A percentile compares a stretch with the other conserved stretches of the same genome.
Evolutionary conservation across 2,113 vertebrate genomes (phyloP).

Genomic region (Kryptolebias marmoratus): DNA sequence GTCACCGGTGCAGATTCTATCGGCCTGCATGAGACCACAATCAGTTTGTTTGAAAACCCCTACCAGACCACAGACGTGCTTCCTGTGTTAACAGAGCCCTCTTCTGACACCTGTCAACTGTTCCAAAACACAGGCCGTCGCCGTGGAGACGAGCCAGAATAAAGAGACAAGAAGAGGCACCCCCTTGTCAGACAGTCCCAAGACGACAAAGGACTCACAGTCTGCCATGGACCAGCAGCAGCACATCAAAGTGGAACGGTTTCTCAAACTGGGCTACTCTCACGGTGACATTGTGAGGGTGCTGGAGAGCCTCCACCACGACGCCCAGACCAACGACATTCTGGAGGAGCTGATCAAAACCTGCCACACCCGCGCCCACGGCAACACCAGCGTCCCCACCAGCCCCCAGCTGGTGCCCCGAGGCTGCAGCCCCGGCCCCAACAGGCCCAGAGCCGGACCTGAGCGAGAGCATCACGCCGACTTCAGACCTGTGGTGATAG

Average conservation of each 20-base stretch:
- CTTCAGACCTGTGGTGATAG: conserved; percentile 88
- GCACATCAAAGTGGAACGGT: conserved; percentile 86
- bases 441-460: neutral
- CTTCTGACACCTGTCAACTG: conserved; percentile 56
- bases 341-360: conserved; percentile 90
- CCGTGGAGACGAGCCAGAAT: conserved; percentile 67
- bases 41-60: conserved; percentile 58
- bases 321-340: conserved; percentile 90
- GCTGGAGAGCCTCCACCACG: conserved; percentile 83
- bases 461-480: conserved; percentile 25
- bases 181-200: conserved; percentile 24
- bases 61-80: conserved; percentile 43
- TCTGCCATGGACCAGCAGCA: conserved; percentile 74
- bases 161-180: conserved; percentile 56
- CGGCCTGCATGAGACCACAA: conserved; percentile 22
- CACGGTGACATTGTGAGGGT: conserved; percentile 84
- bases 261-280: conserved; percentile 88
- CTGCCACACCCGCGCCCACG: conserved; percentile 74
- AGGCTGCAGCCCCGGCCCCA: conserved; percentile 65
- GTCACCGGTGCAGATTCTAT: conserved; percentile 35
- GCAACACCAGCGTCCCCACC: conserved; percentile 50
- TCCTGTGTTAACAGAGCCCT: conserved; percentile 67
- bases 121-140: conserved; percentile 60
- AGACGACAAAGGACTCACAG: conserved; percentile 5
- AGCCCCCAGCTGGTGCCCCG: conserved; percentile 77